Evolutionary conservation across 2,888 invertebrate genomes (phyloP).

Genomic region (Oeneis ivallda): DNA sequence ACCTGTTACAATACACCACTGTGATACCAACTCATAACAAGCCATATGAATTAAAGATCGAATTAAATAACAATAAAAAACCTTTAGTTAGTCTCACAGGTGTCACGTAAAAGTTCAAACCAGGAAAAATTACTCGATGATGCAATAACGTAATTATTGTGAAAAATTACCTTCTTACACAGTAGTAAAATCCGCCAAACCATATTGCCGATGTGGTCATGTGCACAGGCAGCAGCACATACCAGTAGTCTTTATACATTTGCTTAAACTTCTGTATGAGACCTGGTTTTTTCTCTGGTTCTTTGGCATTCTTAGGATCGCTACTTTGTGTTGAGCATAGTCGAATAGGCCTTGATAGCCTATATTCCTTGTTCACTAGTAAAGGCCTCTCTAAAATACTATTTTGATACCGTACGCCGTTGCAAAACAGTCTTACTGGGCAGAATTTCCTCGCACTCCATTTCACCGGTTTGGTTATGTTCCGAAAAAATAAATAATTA

Average conservation of each 20-base stretch:
- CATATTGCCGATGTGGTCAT: constrained; percentile 92
- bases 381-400: constrained; percentile 43
- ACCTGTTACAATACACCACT: too few relatives aligned
- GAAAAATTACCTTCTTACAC: constrained; percentile 85
- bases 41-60: too few relatives aligned
- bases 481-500: constrained; percentile 52
- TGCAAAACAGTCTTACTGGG: constrained; percentile 55
- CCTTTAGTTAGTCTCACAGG: too few relatives aligned
- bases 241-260: constrained; percentile 98
- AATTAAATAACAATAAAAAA: too few relatives aligned
- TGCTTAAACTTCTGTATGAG: constrained; percentile 92
- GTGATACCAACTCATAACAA: too few relatives aligned
- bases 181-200: constrained; percentile 93
- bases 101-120: too few relatives aligned
- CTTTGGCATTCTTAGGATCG: constrained; percentile 41
- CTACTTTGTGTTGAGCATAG: constrained; percentile 49
- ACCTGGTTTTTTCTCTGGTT: constrained; percentile 74
- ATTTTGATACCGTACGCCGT: constrained; percentile 55
- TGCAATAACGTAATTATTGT: not conserved
- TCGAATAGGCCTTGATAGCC: constrained; percentile 45
- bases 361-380: constrained; percentile 45
- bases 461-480: constrained; percentile 63
- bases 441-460: constrained; percentile 54
- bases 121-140: not conserved
- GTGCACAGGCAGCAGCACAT: constrained; percentile 97